Evolutionary conservation across 37 sponge, comb jelly and placozoan genomes (phyloP), one percentile per base, ranked within the genome.

Genomic region (Ephydatia muelleri): DNA sequence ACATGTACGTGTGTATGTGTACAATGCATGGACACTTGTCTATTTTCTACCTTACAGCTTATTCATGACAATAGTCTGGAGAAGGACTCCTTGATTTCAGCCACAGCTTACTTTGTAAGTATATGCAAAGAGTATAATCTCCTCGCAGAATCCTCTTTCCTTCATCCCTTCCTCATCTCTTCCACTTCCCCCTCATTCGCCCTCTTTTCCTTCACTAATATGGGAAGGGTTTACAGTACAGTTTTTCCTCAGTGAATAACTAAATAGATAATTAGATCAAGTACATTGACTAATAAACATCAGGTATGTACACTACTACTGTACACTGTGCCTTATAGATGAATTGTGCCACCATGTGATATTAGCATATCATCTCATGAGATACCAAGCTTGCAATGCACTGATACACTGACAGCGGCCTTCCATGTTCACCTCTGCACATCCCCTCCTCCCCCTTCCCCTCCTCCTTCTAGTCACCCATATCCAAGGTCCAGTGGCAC

Each of bases 401-500:
- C n/a, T 14, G 13, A 72, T 23, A 26, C 30, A 26, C 73, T n/a
- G 73, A 13, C 12, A 13, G 27, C 73, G 12, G 5, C 25, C 31
- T 32, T 32, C 3, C 5, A 32, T 9, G 6, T 23, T 74, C 6
- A 6, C 5, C 3, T 74, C 25, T 74, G 3, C 34, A 74, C 11
- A 74, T 36, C 31, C 2, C 5, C 4, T 9, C 38, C 25, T 74
- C 4, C 2, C 57, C 48, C 43, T 75, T 38, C 6, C 57, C 5
- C 68, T 79, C 43, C 30, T 29, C 76, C 70, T 43, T 76, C 9
- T 32, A 91, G 91, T 76, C 77, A 3, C 78, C 83, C 9, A 91
- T 91, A 64, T 66, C 83, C 31, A 68, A 72, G 38, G 73, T 89
- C 76, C 66, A 48, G 31, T 93, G 93, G 93, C 90, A 93, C 67